These are phyloP conservation scores for Dione juno DNA, from an alignment of 2,888 invertebrate genomes.

Conservation along the genomic window DNA sequence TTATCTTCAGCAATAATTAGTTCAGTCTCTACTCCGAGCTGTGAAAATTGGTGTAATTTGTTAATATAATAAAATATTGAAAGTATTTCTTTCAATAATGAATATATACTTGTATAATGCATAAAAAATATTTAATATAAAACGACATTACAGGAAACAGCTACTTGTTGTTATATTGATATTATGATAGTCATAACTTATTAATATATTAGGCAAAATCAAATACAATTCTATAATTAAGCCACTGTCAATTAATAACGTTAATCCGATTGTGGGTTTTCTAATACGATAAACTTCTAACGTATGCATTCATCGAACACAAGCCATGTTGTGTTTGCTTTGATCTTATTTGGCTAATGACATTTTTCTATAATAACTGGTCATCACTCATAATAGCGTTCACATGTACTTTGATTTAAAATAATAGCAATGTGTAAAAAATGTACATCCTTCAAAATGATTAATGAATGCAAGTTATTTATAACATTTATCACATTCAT, in stretches of 20 bases:
- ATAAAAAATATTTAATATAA: too few species aligned
- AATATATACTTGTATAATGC: too few species aligned
- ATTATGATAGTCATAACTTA: too few species aligned
- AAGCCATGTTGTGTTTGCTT: constrained; percentile 11
- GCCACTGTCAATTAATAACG: constrained; percentile 4
- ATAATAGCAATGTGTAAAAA: background rate
- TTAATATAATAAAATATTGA: too few species aligned
- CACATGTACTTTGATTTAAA: background rate
- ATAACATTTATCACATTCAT: background rate
- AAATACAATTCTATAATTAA: constrained; percentile 14
- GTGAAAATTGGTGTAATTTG: too few species aligned
- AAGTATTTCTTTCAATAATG: too few species aligned
- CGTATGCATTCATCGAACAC: constrained; percentile 3
- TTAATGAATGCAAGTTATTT: background rate
- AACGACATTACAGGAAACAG: too few species aligned
- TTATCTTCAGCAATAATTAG: too few species aligned
- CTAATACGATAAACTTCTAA: background rate
- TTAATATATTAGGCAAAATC: background rate
- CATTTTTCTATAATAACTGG: background rate
- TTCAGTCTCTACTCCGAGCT: too few species aligned
- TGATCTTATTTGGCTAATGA: background rate
- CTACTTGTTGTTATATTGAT: too few species aligned
- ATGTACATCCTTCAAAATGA: background rate
- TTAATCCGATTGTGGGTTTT: background rate
- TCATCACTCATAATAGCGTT: background rate